phyloP scores from a whole-genome alignment of 1,140 invertebrate species.

The Macrobrachium rosenbergii region DNA sequence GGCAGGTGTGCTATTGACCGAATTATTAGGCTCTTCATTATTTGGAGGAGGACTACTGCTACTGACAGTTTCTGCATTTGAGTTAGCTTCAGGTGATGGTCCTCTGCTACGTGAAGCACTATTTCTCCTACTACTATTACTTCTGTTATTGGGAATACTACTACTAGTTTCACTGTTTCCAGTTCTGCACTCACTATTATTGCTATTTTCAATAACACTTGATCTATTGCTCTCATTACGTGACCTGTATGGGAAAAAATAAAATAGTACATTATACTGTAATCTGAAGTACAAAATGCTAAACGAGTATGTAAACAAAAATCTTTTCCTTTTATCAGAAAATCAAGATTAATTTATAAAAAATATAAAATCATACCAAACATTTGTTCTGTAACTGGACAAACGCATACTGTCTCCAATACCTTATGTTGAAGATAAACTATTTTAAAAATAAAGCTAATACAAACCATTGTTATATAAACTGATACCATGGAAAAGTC shows the following conservation, averaged over 20 bases:
- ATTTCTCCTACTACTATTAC: slow-evolving; percentile 53
- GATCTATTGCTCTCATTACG: slow-evolving; percentile 48
- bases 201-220: slow-evolving; percentile 50
- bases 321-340: background rate
- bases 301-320: background rate
- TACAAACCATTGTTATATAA: background rate
- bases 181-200: slow-evolving; percentile 45
- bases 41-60: slow-evolving; percentile 50
- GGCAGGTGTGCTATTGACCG: slow-evolving; percentile 49
- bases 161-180: slow-evolving; percentile 37
- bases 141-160: slow-evolving; percentile 48
- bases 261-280: background rate
- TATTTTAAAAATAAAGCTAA: too few relatives aligned
- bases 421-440: too few relatives aligned
- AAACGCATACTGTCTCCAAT: too few relatives aligned
- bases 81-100: slow-evolving; percentile 51
- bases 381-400: too few relatives aligned
- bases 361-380: too few relatives aligned
- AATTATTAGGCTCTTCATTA: slow-evolving; percentile 51
- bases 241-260: slow-evolving; percentile 18
- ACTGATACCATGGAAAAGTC: background rate
- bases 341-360: too few relatives aligned
- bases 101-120: slow-evolving; percentile 53
- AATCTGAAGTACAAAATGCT: background rate
- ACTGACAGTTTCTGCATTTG: slow-evolving; percentile 40